Percentiles rank a stretch among this genome's conserved stretches.
Conservation (phyloP, 2,113 vertebrate species). For the Phainopepla nitens region DNA sequence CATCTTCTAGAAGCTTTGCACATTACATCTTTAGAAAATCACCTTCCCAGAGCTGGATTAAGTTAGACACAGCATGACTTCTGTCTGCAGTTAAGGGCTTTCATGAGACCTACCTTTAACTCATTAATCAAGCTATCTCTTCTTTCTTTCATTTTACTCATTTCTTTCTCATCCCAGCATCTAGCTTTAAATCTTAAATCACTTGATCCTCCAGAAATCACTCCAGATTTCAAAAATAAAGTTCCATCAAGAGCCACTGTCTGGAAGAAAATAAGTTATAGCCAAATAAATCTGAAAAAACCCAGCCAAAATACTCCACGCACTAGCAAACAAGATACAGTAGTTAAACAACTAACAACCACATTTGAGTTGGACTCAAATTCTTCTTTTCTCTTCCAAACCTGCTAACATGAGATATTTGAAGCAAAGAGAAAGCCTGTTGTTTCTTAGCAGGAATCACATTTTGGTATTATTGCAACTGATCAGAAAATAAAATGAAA, state of each 20-base stretch:
- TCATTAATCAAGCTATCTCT: constrained; percentile 79
- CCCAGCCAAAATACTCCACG: neutral
- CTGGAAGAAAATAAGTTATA: constrained; percentile 57
- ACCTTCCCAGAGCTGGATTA: neutral
- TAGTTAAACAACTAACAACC: neutral
- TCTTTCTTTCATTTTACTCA: constrained; percentile 79
- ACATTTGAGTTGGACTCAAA: neutral
- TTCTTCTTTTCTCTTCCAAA: neutral
- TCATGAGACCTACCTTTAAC: constrained; percentile 76
- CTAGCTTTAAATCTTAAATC: constrained; percentile 85
- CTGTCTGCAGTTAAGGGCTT: neutral
- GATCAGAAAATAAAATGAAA: neutral
- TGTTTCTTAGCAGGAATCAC: neutral
- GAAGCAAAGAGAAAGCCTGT: neutral
- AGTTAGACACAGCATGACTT: neutral
- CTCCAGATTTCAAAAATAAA: constrained; percentile 90
- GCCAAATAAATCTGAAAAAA: neutral
- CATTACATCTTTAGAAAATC: neutral
- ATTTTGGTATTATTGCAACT: neutral
- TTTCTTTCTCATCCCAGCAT: constrained; percentile 90
- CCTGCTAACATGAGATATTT: neutral
- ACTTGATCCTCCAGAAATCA: constrained; percentile 92
- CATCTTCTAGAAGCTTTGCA: neutral
- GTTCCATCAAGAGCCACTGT: constrained; percentile 93
- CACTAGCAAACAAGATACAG: neutral